Base-by-base conservation (phyloP, 2,113 vertebrate genomes). In the Crocuta crocuta region DNA sequence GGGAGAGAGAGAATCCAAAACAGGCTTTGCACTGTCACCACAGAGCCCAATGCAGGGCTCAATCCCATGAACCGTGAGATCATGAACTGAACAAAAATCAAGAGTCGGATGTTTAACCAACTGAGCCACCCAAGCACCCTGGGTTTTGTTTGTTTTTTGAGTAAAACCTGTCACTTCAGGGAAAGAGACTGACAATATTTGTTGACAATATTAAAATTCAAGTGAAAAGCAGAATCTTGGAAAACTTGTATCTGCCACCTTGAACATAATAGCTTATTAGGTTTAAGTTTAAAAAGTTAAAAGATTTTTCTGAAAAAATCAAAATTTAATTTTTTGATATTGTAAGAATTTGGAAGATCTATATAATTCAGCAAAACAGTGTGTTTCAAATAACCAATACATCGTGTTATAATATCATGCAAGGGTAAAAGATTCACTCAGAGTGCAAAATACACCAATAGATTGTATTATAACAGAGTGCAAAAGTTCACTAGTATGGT, bases 261-360 rank as follows among this genome's bases (percentile, higher is more conserved):
- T 76, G n/a, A 80, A 33, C 26, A 43, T 39, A 92, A 63, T 1
- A 91, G 43, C 31, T 74, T 71, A 79, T 16, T 7, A 24, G 50
- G 48, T 24, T 48, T 19, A 84, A 39, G 23, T 79, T 55, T 76
- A 63, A 88, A 53, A 24, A 91, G 15, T 83, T 95, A 82, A 39
- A 39, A 90, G 83, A n/a, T 50, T 65, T 71, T 85, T 82, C 68
- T 73, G 28, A 80, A 55, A 12, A 71, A 17, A 74, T 73, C 33
- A 92, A 91, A 93, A 90, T 53, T 55, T 48, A 4, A 87, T 63
- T 76, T 92, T 68, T 65, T 94, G 13, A 53, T 53, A 71, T 90
- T 96, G 71, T 6, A 21, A 58, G 87, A 70, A 53, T 71, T 87
- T 80, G 50, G 31, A 84, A 76, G 83, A 89, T 53, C 19, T 83